Conservation (phyloP, 2,888 invertebrate species). For the Diaphora mendica region DNA sequence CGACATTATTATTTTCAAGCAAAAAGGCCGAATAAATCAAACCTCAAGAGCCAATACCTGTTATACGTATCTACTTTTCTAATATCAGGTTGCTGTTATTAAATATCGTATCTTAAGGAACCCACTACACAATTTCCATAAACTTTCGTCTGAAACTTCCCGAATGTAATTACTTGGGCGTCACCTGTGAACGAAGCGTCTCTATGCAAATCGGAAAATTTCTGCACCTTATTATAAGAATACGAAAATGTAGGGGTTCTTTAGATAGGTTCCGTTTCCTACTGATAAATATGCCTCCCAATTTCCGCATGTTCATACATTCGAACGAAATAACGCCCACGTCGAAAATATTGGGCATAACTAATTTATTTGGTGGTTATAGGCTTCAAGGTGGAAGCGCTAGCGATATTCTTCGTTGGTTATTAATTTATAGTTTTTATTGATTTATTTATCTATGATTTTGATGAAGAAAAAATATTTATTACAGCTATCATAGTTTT, state of each 20-base stretch:
- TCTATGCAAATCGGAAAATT: constrained; percentile 82
- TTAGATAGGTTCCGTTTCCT: constrained; percentile 71
- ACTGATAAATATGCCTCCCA: constrained; percentile 82
- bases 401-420: constrained; percentile 25
- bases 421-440: neutral
- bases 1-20: neutral
- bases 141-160: constrained; percentile 75
- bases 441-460: no score
- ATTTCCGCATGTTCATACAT: constrained; percentile 79
- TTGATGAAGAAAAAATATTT: no score
- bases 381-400: constrained; percentile 6
- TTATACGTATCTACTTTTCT: constrained; percentile 20
- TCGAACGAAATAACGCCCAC: constrained; percentile 76
- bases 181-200: constrained; percentile 79
- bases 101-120: constrained; percentile 56
- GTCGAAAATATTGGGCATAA: constrained; percentile 82
- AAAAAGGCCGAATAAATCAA: neutral
- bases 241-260: constrained; percentile 65
- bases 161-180: constrained; percentile 81
- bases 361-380: constrained; percentile 78
- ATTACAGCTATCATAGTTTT: neutral
- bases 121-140: constrained; percentile 72
- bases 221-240: constrained; percentile 82
- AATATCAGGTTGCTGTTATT: constrained; percentile 37
- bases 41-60: constrained; percentile 8